Percentiles rank a stretch among this genome's conserved stretches.
Evolutionary conservation across 2,113 vertebrate genomes (phyloP).

Genomic region (Nesogale talazaci): DNA sequence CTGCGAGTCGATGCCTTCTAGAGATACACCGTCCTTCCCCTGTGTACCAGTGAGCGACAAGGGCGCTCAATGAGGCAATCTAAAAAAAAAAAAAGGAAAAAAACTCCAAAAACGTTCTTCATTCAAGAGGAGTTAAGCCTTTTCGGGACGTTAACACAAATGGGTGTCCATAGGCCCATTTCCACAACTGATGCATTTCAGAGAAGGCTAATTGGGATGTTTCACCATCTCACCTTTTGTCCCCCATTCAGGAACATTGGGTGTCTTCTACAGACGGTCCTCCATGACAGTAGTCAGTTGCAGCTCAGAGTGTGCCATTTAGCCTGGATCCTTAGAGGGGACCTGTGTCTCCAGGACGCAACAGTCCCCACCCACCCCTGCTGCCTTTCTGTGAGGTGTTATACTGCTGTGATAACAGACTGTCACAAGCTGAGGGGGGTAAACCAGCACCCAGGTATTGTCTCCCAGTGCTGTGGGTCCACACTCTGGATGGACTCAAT

Average conservation of each 20-base stretch:
- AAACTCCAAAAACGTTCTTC: no score
- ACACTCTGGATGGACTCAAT: background rate
- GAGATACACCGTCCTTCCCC: no score
- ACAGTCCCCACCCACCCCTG: background rate
- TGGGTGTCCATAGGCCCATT: background rate
- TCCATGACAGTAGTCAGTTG: background rate
- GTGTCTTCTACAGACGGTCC: background rate
- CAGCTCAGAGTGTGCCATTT: no score
- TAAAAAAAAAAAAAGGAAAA: background rate
- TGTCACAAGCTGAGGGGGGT: rapidly evolving
- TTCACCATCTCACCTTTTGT: background rate
- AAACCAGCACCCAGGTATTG: background rate
- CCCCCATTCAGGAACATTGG: background rate
- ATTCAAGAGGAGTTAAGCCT: background rate
- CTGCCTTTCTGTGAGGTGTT: rapidly evolving
- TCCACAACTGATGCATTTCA: background rate
- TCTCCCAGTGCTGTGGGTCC: background rate
- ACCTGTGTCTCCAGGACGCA: background rate
- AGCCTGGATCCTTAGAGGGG: no score
- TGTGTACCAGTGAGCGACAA: no score
- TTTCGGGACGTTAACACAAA: background rate
- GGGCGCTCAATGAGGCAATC: no score
- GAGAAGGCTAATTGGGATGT: background rate
- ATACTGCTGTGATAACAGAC: background rate
- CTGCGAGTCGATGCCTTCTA: no score